A percentile compares a stretch with the other conserved stretches of the same genome.
Evolutionary conservation across 2,113 vertebrate genomes (phyloP).

Genomic region (Myotis yumanensis): DNA sequence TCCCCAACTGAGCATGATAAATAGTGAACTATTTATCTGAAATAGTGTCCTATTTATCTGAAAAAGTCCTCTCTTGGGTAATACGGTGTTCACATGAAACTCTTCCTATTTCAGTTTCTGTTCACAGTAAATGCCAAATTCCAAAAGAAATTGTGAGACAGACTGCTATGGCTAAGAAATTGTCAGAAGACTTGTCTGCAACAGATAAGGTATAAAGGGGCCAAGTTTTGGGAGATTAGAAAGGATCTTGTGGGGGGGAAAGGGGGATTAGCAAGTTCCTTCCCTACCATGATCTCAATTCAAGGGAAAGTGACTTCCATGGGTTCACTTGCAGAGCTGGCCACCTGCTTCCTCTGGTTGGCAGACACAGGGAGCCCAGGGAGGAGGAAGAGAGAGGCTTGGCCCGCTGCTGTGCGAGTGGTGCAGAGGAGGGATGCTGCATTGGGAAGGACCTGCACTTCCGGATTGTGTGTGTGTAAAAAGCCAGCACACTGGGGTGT

Average conservation of each 20-base stretch:
- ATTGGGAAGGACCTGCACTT: not conserved
- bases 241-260: not conserved
- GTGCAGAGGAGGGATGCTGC: not conserved
- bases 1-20: not conserved
- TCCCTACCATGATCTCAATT: not conserved
- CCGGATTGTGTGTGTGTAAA: not conserved
- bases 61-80: not conserved
- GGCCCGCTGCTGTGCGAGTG: not conserved
- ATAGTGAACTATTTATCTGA: not conserved
- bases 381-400: not conserved
- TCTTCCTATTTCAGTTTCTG: not conserved
- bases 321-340: not conserved
- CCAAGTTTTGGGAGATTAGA: not conserved
- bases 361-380: not conserved
- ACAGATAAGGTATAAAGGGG: not conserved
- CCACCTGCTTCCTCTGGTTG: not conserved
- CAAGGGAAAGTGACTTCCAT: not conserved
- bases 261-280: not conserved
- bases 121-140: slow-evolving; percentile 16
- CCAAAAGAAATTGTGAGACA: slow-evolving; percentile 7
- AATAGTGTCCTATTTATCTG: not conserved
- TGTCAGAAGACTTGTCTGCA: not conserved
- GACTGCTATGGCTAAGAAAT: not conserved
- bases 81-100: not conserved
- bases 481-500: not conserved